Evolutionary conservation across 2,888 invertebrate genomes (phyloP), one percentile per base, ranked within the genome.

Genomic region (Callyntrura guangdongensis): DNA sequence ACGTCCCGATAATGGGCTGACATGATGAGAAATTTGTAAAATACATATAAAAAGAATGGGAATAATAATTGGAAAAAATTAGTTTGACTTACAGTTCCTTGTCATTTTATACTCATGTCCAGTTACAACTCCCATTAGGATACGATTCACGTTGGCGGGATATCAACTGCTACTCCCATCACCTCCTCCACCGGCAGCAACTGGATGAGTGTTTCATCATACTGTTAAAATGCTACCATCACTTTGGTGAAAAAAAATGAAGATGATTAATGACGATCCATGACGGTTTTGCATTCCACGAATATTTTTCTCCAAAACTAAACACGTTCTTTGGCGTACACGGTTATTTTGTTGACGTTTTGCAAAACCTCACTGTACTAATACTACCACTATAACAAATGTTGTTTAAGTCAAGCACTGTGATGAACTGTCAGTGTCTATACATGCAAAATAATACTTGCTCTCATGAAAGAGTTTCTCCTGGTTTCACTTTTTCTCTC

Each of bases 61-160:
- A 11, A 53, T 1, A 53, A 53, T 67, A 25, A 67, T 6, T 22
- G 25, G 8, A 25, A 25, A n/a, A 12, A 12, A 67, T 12, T 22
- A 67, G 6, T 11, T 22, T 45, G 12, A 87, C 91, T 92, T 92
- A 92, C 92, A 90, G 90, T 92, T 92, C 85, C 83, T 90, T 88
- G 90, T 92, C 92, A 92, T 92, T 90, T 88, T 90, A 88, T 90
- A 90, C 87, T 92, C 90, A 25, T 84, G 87, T 86, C 88, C 90
- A 56, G 92, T 85, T 67, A 88, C 90, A 79, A 90, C 92, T 90
- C 92, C 92, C 92, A 92, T 92, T 86, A 88, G 92, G 92, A 85
- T 81, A 22, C 36, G 36, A 36, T 36, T 36, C 36, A 36, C 27
- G 14, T 67, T 56, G 6, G 22, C 81, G 59, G 59, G 47, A 27